These are phyloP conservation scores for Melanerpes formicivorus DNA, from an alignment of 2,113 vertebrate genomes.

Conservation along the genomic window DNA sequence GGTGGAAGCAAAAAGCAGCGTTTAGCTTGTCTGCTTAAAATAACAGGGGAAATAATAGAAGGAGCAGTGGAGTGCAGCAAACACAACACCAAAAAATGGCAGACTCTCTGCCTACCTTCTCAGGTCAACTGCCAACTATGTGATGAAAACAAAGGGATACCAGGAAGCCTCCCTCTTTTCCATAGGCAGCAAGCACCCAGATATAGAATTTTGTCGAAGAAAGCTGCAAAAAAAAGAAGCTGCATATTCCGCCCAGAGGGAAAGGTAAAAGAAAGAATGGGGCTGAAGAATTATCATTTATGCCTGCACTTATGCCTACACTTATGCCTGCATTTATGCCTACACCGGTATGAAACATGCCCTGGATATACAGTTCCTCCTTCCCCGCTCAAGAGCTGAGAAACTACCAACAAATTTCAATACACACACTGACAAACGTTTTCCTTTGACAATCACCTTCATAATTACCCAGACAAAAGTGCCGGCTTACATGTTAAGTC, in stretches of 20 bases:
- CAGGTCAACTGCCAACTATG: conserved; percentile 60
- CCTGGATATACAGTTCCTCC: neutral
- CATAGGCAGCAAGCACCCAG: neutral
- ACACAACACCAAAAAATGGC: neutral
- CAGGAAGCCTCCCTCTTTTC: conserved; percentile 24
- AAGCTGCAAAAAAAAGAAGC: conserved; percentile 33
- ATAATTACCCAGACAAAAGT: neutral
- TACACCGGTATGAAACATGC: conserved; percentile 17
- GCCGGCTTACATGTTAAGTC: neutral
- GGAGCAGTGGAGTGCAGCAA: neutral
- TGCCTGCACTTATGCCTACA: neutral
- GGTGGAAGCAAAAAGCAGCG: conserved; percentile 6
- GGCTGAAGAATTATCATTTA: conserved; percentile 7
- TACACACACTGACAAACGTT: neutral
- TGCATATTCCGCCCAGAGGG: neutral
- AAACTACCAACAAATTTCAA: neutral
- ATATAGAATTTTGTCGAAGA: conserved; percentile 26
- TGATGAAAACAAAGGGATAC: conserved; percentile 57
- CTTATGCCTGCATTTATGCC: neutral
- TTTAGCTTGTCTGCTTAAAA: conserved; percentile 44
- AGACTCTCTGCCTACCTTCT: conserved; percentile 30
- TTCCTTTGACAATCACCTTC: conserved; percentile 31
- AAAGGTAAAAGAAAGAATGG: conserved; percentile 31
- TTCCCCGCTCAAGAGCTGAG: neutral
- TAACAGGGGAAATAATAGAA: conserved; percentile 4